Percentiles rank a stretch among this genome's conserved stretches.
phyloP scores from a whole-genome alignment of 2,888 invertebrate genomes.

The Sisyra terminalis region DNA sequence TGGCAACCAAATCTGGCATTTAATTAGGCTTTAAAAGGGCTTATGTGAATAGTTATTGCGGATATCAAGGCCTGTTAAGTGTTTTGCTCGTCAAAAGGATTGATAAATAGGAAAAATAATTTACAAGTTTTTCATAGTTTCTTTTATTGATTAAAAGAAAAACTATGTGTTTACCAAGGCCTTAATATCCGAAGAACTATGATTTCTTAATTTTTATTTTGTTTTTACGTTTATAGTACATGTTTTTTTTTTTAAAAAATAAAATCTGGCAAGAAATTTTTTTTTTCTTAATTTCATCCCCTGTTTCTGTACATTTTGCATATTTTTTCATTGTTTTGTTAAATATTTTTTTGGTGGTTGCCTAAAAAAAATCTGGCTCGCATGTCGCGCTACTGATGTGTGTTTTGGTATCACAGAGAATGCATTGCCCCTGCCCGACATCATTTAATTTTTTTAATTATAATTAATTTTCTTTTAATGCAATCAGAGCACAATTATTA shows the following conservation, averaged over 20 bases:
- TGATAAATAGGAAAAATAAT: too few relatives aligned
- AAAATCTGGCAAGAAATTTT: slow-evolving; percentile 1
- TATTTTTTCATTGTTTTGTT: background rate
- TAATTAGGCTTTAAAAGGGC: too few relatives aligned
- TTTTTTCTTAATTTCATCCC: background rate
- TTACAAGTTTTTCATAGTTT: too few relatives aligned
- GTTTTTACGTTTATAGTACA: background rate
- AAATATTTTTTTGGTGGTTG: background rate
- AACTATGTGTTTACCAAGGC: too few relatives aligned
- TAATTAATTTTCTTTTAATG: background rate
- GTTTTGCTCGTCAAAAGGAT: too few relatives aligned
- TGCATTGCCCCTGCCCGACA: slow-evolving; percentile 29
- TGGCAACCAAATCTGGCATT: slow-evolving; percentile 2
- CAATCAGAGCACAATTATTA: background rate
- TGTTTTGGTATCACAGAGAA: slow-evolving; percentile 27
- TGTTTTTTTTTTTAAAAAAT: background rate
- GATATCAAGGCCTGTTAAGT: too few relatives aligned
- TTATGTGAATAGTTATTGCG: too few relatives aligned
- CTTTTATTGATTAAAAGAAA: too few relatives aligned
- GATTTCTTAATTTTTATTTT: too few relatives aligned
- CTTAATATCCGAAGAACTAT: too few relatives aligned
- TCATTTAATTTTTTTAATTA: slow-evolving; percentile 1
- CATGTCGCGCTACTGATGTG: slow-evolving; percentile 26
- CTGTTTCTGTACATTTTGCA: background rate
- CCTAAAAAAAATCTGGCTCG: slow-evolving; percentile 7